Conservation (phyloP, 2,797 vertebrate genomes). For the Brachymystax lenok region DNA sequence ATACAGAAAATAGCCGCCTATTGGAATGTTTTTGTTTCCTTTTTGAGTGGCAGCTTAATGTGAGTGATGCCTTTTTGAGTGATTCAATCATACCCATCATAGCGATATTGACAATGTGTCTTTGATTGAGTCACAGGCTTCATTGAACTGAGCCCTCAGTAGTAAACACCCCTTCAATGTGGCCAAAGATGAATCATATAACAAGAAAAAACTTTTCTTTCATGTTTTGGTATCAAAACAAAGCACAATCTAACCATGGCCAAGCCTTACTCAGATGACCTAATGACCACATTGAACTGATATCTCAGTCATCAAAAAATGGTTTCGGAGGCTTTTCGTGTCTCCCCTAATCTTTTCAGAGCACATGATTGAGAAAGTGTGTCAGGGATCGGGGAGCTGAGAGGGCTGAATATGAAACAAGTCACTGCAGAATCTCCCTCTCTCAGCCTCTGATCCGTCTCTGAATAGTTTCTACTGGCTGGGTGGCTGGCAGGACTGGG, state of each 20-base stretch:
- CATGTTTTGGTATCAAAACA: too few relatives aligned
- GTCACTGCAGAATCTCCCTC: background rate
- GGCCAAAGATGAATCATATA: too few relatives aligned
- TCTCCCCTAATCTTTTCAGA: constrained; percentile 29
- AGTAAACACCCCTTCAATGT: too few relatives aligned
- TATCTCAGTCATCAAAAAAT: background rate
- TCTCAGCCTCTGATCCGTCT: background rate
- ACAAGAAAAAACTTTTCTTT: too few relatives aligned
- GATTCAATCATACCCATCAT: too few relatives aligned
- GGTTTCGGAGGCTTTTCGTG: background rate
- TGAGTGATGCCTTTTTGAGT: too few relatives aligned
- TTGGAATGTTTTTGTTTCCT: too few relatives aligned
- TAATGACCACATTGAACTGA: background rate
- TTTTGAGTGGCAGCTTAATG: too few relatives aligned
- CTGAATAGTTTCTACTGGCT: constrained; percentile 23
- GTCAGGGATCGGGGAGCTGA: constrained; percentile 46
- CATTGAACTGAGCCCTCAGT: too few relatives aligned
- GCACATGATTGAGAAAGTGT: constrained; percentile 43
- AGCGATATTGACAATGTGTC: too few relatives aligned
- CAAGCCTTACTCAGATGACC: background rate
- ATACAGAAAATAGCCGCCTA: too few relatives aligned
- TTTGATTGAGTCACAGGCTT: too few relatives aligned
- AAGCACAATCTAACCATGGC: background rate
- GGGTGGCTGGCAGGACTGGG: constrained; percentile 34
- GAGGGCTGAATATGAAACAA: constrained; percentile 39